phyloP scores from a whole-genome alignment of 2,113 vertebrate genomes.

The Psittacula cyanocephala region DNA sequence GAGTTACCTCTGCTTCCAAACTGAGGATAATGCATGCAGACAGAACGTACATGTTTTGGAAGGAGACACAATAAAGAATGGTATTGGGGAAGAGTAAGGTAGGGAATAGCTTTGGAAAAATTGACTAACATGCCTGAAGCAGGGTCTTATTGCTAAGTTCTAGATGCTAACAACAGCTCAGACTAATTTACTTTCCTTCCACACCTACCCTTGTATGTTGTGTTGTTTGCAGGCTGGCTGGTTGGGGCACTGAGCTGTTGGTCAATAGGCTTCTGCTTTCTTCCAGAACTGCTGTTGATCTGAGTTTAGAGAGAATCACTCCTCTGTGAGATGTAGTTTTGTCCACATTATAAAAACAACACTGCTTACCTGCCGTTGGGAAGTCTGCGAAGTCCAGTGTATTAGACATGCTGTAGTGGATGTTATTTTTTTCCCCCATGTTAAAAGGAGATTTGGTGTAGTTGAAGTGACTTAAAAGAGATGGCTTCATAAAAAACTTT shows the following conservation, averaged over 20 bases:
- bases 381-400: not conserved
- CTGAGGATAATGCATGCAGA: not conserved
- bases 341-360: not conserved
- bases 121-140: not conserved
- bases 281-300: not conserved
- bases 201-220: not conserved
- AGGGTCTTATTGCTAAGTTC: not conserved
- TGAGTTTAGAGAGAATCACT: not conserved
- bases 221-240: not conserved
- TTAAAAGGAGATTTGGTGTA: not conserved
- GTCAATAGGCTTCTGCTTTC: not conserved
- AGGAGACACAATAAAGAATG: not conserved
- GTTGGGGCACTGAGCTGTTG: not conserved
- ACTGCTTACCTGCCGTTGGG: not conserved
- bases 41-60: not conserved
- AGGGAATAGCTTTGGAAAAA: not conserved
- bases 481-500: accelerated
- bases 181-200: not conserved
- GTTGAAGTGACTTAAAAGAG: not conserved
- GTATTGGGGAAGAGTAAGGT: not conserved
- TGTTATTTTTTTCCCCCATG: not conserved
- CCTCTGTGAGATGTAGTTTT: not conserved
- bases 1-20: not conserved
- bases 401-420: not conserved
- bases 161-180: not conserved